phyloP scores from a whole-genome alignment of 2,888 invertebrate genomes.

The Agriopis aurantiaria region DNA sequence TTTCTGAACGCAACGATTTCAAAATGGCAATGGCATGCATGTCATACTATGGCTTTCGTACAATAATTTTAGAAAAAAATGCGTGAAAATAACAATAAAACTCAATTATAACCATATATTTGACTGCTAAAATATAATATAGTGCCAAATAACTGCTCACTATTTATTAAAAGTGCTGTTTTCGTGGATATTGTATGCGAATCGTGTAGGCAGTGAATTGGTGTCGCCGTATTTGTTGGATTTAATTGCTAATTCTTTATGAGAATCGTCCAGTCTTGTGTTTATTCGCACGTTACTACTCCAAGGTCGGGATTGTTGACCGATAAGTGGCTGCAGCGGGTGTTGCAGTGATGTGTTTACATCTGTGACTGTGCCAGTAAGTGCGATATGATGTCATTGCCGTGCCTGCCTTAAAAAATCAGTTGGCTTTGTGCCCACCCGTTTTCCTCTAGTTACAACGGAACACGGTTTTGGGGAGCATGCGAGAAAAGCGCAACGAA shows the following conservation, averaged over 20 bases:
- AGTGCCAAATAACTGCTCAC: constrained; percentile 62
- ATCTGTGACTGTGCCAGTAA: constrained; percentile 79
- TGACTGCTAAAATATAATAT: constrained; percentile 46
- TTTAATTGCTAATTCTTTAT: constrained; percentile 60
- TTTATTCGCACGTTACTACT: constrained; percentile 53
- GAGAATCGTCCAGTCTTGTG: constrained; percentile 54
- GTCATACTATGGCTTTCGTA: constrained; percentile 75
- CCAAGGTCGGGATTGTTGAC: constrained; percentile 49
- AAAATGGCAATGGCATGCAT: constrained; percentile 82
- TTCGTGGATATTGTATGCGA: constrained; percentile 59
- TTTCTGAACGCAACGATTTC: constrained; percentile 73
- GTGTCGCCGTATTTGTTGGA: constrained; percentile 70
- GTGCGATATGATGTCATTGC: constrained; percentile 83
- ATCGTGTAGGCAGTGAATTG: constrained; percentile 79
- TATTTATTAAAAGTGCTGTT: constrained; percentile 52
- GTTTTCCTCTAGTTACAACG: constrained; percentile 74
- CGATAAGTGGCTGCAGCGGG: constrained; percentile 59
- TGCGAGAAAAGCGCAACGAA: constrained; percentile 73
- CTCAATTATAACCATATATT: constrained; percentile 47
- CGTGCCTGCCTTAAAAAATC: constrained; percentile 79
- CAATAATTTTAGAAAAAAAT: constrained; percentile 66
- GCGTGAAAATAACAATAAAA: constrained; percentile 59
- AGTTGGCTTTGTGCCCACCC: constrained; percentile 86
- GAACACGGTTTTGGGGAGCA: constrained; percentile 73
- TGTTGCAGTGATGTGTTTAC: constrained; percentile 83